Evolutionary conservation across 2,888 invertebrate species (phyloP).

Genomic region (Agrotis clavis): DNA sequence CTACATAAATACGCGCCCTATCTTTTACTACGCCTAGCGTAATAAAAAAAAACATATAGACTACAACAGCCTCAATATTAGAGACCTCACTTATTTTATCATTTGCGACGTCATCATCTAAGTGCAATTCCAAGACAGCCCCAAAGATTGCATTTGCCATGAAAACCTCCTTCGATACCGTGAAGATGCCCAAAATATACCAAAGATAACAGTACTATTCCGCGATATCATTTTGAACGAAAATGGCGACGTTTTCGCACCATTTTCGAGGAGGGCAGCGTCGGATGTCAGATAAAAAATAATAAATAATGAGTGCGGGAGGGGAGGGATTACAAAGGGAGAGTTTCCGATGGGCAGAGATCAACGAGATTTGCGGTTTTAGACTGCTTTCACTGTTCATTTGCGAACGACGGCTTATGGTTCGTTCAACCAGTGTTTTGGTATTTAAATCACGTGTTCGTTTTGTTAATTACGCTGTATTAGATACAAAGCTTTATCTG

Average conservation of each 20-base stretch:
- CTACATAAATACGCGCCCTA: constrained; percentile 23
- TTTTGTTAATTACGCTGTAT: constrained; percentile 33
- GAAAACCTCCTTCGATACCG: constrained; percentile 20
- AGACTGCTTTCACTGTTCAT: constrained; percentile 61
- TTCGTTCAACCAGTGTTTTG: constrained; percentile 48
- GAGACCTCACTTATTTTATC: constrained; percentile 33
- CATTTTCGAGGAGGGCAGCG: constrained; percentile 50
- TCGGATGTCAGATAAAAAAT: constrained; percentile 72
- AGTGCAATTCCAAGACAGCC: constrained; percentile 33
- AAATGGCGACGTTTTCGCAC: constrained; percentile 57
- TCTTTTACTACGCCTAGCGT: constrained; percentile 28
- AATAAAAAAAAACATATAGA: constrained; percentile 36
- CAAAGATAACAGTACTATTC: constrained; percentile 41
- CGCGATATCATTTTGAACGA: constrained; percentile 46
- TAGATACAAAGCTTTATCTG: constrained; percentile 23
- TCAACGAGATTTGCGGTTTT: constrained; percentile 70
- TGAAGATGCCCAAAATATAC: constrained; percentile 43
- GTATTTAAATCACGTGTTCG: constrained; percentile 36
- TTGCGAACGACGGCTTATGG: constrained; percentile 57
- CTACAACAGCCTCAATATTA: constrained; percentile 25
- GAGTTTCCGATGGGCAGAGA: constrained; percentile 71
- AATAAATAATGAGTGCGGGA: constrained; percentile 73
- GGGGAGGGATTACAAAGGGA: constrained; percentile 65
- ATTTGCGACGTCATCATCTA: constrained; percentile 27
- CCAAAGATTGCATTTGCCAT: constrained; percentile 40